These are phyloP conservation scores for Spisula subtruncata DNA, from an alignment of 2,888 invertebrate genomes.

Conservation along the genomic window DNA sequence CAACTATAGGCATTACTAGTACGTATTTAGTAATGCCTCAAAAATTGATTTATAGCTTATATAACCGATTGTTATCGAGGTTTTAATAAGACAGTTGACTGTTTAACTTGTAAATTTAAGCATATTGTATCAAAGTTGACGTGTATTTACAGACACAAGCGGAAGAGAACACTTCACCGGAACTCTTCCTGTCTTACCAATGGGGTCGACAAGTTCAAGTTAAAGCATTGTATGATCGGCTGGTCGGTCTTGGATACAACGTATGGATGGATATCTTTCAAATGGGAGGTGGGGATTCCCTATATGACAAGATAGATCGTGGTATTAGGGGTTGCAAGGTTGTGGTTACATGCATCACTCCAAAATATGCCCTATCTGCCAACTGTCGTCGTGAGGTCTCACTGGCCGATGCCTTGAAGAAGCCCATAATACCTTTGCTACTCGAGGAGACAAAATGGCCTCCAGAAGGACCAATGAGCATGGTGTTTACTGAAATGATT, in stretches of 20 bases:
- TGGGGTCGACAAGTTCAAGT: constrained; percentile 86
- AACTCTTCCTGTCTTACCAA: constrained; percentile 86
- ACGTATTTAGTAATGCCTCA: no score
- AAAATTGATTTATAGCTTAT: no score
- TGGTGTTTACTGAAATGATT: constrained; percentile 84
- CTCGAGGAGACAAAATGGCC: constrained; percentile 85
- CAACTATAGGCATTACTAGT: no score
- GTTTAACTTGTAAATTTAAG: no score
- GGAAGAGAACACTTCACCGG: constrained; percentile 66
- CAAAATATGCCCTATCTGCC: constrained; percentile 85
- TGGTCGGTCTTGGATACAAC: constrained; percentile 80
- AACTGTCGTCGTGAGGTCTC: constrained; percentile 86
- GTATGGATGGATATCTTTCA: constrained; percentile 87
- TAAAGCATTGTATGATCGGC: constrained; percentile 79
- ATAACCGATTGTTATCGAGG: no score
- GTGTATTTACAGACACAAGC: constrained; percentile 38
- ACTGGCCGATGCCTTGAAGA: constrained; percentile 85
- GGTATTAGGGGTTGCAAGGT: constrained; percentile 83
- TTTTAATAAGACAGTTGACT: no score
- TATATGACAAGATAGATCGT: constrained; percentile 86
- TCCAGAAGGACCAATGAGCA: constrained; percentile 86
- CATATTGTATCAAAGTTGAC: neutral
- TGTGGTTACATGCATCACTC: constrained; percentile 84
- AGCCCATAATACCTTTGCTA: constrained; percentile 85
- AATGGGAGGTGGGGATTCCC: constrained; percentile 87